Evolutionary conservation across 2,888 invertebrate species (phyloP).

Genomic region (Tetanocera ferruginea): DNA sequence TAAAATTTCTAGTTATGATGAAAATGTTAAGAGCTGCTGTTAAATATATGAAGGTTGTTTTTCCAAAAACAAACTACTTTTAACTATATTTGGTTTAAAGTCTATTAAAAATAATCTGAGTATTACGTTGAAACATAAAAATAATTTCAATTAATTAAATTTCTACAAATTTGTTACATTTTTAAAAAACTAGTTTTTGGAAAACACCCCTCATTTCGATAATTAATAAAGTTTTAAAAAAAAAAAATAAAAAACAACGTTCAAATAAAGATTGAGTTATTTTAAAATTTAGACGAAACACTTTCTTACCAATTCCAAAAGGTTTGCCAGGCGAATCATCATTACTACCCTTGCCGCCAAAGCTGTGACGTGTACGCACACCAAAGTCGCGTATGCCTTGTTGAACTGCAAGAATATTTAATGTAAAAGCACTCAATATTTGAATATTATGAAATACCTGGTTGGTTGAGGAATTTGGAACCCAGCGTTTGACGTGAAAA

Average conservation of each 20-base stretch:
- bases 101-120: too few species aligned
- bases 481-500: slow-evolving; percentile 53
- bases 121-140: background rate
- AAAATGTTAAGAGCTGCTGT: background rate
- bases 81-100: too few species aligned
- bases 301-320: slow-evolving; percentile 82
- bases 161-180: background rate
- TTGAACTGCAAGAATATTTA: slow-evolving; percentile 52
- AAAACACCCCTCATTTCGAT: background rate
- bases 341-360: slow-evolving; percentile 73
- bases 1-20: background rate
- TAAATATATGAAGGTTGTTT: background rate
- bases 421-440: background rate
- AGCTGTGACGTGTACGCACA: slow-evolving; percentile 72
- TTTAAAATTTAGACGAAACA: background rate
- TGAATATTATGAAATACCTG: slow-evolving; percentile 54
- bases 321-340: slow-evolving; percentile 78
- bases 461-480: slow-evolving; percentile 57
- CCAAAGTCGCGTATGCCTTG: slow-evolving; percentile 59
- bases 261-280: background rate
- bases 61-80: too few species aligned
- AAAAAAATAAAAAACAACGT: background rate
- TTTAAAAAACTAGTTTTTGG: background rate
- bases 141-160: background rate
- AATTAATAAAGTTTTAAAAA: background rate